Percentiles rank a stretch among this genome's conserved stretches.
phyloP scores from a whole-genome alignment of 2,888 invertebrate genomes.

The Mimumesa dahlbomi region DNA sequence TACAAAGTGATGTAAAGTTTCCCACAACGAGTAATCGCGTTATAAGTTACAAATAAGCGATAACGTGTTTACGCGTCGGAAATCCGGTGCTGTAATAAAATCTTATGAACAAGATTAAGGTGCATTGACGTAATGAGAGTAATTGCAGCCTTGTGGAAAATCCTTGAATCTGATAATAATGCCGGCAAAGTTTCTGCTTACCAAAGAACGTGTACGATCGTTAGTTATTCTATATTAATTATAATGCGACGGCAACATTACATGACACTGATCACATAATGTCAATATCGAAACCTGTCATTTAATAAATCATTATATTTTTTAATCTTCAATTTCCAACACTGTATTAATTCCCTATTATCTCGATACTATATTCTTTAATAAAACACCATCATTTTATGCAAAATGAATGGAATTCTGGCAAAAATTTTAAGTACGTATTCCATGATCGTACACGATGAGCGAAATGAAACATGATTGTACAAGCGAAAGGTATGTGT shows the following conservation, averaged over 20 bases:
- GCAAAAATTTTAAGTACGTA: no score
- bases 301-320: no score
- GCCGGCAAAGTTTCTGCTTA: not conserved
- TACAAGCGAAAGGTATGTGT: not conserved
- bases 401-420: not conserved
- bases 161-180: constrained; percentile 1
- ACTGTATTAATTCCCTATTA: no score
- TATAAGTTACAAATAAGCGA: not conserved
- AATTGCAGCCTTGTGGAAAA: not conserved
- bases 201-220: not conserved
- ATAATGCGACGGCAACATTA: not conserved
- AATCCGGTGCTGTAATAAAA: not conserved
- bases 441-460: no score
- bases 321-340: no score
- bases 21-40: no score
- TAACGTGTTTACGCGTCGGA: not conserved
- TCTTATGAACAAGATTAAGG: not conserved
- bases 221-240: constrained; percentile 3
- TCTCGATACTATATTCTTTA: no score
- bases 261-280: no score
- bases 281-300: no score
- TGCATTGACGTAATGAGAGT: not conserved
- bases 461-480: constrained; percentile 12
- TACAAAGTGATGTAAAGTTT: no score
- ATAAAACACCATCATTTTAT: no score